phyloP scores from a whole-genome alignment of 1,140 invertebrate species.

The Bombus balteatus region DNA sequence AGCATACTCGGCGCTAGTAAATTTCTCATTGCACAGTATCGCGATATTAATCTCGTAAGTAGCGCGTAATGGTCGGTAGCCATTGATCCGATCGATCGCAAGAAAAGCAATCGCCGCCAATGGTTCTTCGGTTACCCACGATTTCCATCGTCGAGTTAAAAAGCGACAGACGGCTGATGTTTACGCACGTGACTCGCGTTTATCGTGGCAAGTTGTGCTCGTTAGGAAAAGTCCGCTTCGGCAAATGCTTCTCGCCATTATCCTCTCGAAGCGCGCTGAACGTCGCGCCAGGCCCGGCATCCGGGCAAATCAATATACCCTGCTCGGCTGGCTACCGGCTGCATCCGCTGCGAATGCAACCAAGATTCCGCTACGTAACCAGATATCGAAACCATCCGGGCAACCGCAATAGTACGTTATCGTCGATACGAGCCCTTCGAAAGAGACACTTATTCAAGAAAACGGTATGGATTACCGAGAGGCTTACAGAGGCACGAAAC shows the following conservation, averaged over 20 bases:
- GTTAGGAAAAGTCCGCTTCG: neutral
- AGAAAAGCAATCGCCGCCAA: too few relatives aligned
- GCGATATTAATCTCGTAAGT: neutral
- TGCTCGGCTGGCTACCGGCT: conserved; percentile 27
- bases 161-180: conserved; percentile 28
- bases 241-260: conserved; percentile 5
- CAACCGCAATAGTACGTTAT: conserved; percentile 46
- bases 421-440: neutral
- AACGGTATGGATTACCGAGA: conserved; percentile 37
- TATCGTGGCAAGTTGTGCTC: conserved; percentile 12
- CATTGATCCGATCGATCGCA: neutral
- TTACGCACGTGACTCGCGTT: conserved; percentile 23
- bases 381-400: conserved; percentile 45
- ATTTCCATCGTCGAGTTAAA: neutral
- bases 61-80: neutral
- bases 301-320: conserved; percentile 55
- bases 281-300: neutral
- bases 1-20: neutral
- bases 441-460: conserved; percentile 26
- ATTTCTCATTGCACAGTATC: neutral
- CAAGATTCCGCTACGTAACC: conserved; percentile 46
- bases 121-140: neutral
- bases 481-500: conserved; percentile 35
- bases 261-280: conserved; percentile 30
- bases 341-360: conserved; percentile 52